Conservation (phyloP, 2,113 vertebrate genomes). For the Nesoenas mayeri region DNA sequence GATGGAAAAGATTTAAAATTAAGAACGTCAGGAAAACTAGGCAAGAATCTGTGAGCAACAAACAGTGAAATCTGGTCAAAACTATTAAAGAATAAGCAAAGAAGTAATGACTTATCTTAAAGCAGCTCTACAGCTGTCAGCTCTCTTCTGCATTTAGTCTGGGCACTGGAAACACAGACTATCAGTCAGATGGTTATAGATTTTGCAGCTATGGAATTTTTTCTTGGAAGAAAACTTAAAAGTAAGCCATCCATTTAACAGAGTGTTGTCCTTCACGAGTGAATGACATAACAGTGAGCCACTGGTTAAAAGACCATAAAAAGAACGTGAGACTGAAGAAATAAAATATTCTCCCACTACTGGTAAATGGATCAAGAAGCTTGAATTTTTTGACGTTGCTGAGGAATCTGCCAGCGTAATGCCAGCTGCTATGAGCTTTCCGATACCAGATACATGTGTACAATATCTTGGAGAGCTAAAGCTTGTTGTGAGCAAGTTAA, state of each 20-base stretch:
- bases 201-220: not conserved
- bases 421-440: not conserved
- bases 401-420: not conserved
- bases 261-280: conserved; percentile 1
- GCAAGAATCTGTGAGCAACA: not conserved
- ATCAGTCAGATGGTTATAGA: not conserved
- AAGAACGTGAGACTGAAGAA: not conserved
- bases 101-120: not conserved
- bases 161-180: not conserved
- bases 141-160: not conserved
- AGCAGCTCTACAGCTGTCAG: not conserved
- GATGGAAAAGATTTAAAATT: not conserved
- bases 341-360: conserved; percentile 30
- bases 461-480: conserved; percentile 17
- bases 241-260: not conserved
- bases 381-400: not conserved
- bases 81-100: not conserved
- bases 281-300: not conserved
- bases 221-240: not conserved
- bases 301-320: not conserved
- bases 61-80: not conserved
- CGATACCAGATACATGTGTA: conserved; percentile 13
- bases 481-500: not conserved
- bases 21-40: not conserved
- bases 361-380: conserved; percentile 24